These are phyloP conservation scores for Syngnathoides biaculeatus DNA, from an alignment of 2,113 vertebrate genomes.

Conservation along the genomic window DNA sequence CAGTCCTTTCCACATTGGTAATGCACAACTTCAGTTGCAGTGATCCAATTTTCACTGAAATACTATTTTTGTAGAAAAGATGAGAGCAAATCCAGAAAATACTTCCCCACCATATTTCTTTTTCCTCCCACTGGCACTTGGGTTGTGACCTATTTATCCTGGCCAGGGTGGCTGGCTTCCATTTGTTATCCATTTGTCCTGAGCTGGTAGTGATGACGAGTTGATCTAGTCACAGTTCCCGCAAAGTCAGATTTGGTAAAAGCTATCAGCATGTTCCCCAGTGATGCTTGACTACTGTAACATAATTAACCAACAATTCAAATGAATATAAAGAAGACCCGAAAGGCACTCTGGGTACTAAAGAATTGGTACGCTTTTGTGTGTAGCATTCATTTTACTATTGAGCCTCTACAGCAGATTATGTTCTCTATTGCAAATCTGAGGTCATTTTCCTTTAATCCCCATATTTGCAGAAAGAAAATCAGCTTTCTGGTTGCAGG, in stretches of 20 bases:
- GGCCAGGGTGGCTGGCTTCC: slow-evolving; percentile 40
- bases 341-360: background rate
- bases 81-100: slow-evolving; percentile 20
- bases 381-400: background rate
- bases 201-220: slow-evolving; percentile 23
- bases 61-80: background rate
- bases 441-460: slow-evolving; percentile 37
- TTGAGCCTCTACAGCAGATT: slow-evolving; percentile 15
- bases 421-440: slow-evolving; percentile 4
- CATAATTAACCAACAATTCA: slow-evolving; percentile 21
- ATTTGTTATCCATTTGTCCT: slow-evolving; percentile 28
- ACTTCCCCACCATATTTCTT: slow-evolving; percentile 1
- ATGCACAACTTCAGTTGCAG: background rate
- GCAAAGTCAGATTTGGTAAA: slow-evolving; percentile 56
- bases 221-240: slow-evolving; percentile 28
- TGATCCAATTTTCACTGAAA: slow-evolving; percentile 5
- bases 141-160: slow-evolving; percentile 49
- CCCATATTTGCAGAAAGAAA: slow-evolving; percentile 16
- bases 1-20: slow-evolving; percentile 24
- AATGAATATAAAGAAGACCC: slow-evolving; percentile 5
- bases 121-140: slow-evolving; percentile 17
- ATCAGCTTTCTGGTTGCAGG: slow-evolving; percentile 24
- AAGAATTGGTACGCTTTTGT: slow-evolving; percentile 2
- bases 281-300: slow-evolving; percentile 17
- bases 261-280: slow-evolving; percentile 31